Base-by-base conservation (phyloP, 2,888 invertebrate species). In the Mesochorus sp. region DNA sequence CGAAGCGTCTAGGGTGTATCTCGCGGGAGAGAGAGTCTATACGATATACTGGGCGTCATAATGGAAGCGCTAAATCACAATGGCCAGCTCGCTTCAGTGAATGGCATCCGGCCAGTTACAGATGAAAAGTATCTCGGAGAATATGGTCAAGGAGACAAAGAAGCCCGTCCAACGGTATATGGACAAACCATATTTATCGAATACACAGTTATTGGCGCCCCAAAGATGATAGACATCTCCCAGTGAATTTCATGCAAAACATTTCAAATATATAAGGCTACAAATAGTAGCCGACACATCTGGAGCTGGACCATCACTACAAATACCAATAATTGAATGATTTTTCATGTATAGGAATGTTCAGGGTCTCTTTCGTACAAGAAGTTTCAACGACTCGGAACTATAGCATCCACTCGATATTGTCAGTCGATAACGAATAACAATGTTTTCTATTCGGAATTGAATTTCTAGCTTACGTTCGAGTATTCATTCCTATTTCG, bases 31-130 rank as follows among this genome's bases (percentile, higher is more conserved):
- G n/a, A n/a, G n/a, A n/a, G n/a, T n/a, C n/a, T n/a, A n/a, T n/a
- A n/a, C n/a, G n/a, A 12, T 12, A n/a, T 34, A 44, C 24, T 17
- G 14, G n/a, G 6, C 12, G 47, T 37, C 24, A 72, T 77, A 55
- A 72, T 67, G 55, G 53, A 62, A 61, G 24, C 47, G 6, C 49
- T 4, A 47, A 10, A 59, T 61, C 66, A 76, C 76, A 71, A 76
- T 59, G 31, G 66, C 44, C 55, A 31, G 37, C 55, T 55, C 39
- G 34, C 49, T 28, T 19, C 31, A 19, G 28, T 42, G 31, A 19
- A 31, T 42, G 34, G 24, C 64, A 31, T 44, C 34, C 47, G 49
- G 53, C 31, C 31, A 53, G 51, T 34, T n/a, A 24, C 51, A 44
- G 51, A 47, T 51, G 26, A n/a, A 57, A 51, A 19, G 42, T 59